phyloP scores from a whole-genome alignment of 2,797 vertebrate genomes.

The Salmo trutta region DNA sequence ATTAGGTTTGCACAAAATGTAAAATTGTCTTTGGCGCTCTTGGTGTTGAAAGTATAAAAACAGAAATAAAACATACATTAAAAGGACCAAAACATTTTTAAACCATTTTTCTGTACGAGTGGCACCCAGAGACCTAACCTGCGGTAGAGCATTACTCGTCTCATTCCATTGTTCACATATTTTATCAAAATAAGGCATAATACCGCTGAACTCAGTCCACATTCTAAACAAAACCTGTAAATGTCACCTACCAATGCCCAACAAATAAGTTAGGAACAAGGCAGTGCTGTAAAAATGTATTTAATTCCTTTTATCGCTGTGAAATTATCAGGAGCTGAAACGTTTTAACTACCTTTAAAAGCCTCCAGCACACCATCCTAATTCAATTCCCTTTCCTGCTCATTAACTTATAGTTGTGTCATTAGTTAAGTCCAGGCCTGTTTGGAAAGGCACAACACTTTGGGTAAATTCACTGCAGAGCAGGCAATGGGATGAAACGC shows the following conservation, averaged over 20 bases:
- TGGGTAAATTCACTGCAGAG: conserved; percentile 38
- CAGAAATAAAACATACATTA: too few species aligned
- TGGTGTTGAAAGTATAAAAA: too few species aligned
- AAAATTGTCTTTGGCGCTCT: too few species aligned
- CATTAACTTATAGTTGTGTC: conserved; percentile 57
- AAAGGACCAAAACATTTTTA: too few species aligned
- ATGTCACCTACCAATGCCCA: conserved; percentile 17
- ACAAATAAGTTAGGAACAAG: conserved; percentile 46
- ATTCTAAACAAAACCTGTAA: conserved; percentile 26
- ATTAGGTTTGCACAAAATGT: too few species aligned
- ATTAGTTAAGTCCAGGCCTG: conserved; percentile 47
- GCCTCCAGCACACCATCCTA: conserved; percentile 43
- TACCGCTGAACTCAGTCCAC: neutral
- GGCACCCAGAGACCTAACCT: too few species aligned
- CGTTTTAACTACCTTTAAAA: conserved; percentile 46
- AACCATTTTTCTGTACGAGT: too few species aligned
- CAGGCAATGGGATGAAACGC: neutral
- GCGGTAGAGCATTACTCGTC: neutral
- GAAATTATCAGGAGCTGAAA: conserved; percentile 27
- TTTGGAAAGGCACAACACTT: conserved; percentile 52
- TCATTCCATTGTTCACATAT: neutral
- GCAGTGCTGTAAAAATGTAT: conserved; percentile 20
- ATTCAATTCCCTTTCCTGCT: conserved; percentile 57
- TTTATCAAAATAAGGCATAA: neutral
- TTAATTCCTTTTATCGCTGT: conserved; percentile 37